Base-by-base conservation (phyloP, 2,113 vertebrate genomes). In the Climacteris rufus region DNA sequence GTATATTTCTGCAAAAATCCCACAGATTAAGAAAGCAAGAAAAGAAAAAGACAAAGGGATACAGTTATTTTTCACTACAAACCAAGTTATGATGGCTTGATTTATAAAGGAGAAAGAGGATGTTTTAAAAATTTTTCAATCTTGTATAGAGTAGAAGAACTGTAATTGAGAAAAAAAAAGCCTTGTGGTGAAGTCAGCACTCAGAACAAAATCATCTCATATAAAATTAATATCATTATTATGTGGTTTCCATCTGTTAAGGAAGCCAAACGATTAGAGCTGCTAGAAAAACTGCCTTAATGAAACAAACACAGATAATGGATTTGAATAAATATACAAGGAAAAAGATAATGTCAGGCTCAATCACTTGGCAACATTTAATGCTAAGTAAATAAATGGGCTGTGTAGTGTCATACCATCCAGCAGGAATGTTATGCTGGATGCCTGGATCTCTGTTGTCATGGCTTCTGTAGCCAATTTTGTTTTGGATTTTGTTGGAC, bases 221-320 rank as follows among this genome's bases (percentile, higher is more conserved):
- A 83, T 90, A 89, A 93, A 95, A 97, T 93, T 97, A 97, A 96
- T 96, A 86, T 71, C 87, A 97, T 96, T 96, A 96, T 77, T 85
- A 74, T 76, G 57, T 80, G 86, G 91, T 97, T 97, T 95, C 92
- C 90, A 96, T 93, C 87, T 96, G 82, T 78, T 91, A 90, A 92
- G 2, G 11, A 97, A 95, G 87, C n/a, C 37, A 77, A 91, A 89
- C 0, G 33, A 95, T 95, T 94, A 87, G 85, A 94, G 90, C 59
- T 70, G 76, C 80, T 83, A 93, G 88, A 93, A 90, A 89, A 96
- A 79, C 31, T 54, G 84, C 61, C 60, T 81, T 87, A 94, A 84
- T 82, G 42, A 76, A 96, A 97, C 94, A 96, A 96, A 96, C 92
- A 95, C n/a, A 94, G 87, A 94, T 69, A 94, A 93, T 90, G 39